Conservation (phyloP, 2,888 invertebrate genomes). For the Doris montereyensis region DNA sequence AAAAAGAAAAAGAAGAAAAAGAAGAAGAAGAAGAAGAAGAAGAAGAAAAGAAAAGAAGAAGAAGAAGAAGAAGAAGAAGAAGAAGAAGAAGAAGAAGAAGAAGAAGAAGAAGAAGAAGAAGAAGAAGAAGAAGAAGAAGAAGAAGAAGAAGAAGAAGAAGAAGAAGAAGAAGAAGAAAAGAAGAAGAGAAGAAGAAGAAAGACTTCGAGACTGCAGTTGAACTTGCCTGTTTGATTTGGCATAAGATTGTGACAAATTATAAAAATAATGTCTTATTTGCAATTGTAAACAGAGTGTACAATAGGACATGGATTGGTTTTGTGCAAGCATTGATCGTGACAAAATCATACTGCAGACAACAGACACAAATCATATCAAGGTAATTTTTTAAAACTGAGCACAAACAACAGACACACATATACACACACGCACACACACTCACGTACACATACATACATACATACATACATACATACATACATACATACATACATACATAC, state of each 20-base stretch:
- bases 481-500: slow-evolving; percentile 5
- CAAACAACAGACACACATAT: background rate
- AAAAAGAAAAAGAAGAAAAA: slow-evolving; percentile 29
- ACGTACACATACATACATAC: background rate
- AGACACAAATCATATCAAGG: too few relatives aligned
- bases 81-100: background rate
- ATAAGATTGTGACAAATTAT: too few relatives aligned
- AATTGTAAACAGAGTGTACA: too few relatives aligned
- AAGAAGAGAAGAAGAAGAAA: slow-evolving; percentile 13
- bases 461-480: slow-evolving; percentile 13
- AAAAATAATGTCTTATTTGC: background rate
- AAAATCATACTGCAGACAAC: too few relatives aligned
- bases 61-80: background rate
- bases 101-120: background rate
- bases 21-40: slow-evolving; percentile 37
- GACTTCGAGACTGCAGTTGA: background rate
- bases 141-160: background rate
- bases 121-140: background rate
- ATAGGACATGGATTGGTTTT: too few relatives aligned
- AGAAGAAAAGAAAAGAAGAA: slow-evolving; percentile 8
- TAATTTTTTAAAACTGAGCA: too few relatives aligned
- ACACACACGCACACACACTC: background rate
- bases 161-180: background rate
- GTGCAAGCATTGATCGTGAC: too few relatives aligned
- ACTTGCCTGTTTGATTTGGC: too few relatives aligned